Base-by-base conservation (phyloP, 2,888 invertebrate species). In the Digitonthophagus gazella region DNA sequence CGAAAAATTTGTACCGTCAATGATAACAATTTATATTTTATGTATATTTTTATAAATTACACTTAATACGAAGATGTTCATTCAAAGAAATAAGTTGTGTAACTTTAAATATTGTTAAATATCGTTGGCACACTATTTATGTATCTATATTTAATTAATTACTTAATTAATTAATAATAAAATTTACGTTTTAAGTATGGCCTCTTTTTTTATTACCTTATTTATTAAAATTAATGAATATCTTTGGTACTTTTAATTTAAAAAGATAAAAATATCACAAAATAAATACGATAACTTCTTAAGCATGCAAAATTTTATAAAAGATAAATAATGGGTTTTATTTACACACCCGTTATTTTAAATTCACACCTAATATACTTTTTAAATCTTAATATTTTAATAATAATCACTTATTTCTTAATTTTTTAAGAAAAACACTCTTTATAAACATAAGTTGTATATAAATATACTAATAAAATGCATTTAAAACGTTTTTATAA, bases 101-200 rank as follows among this genome's bases (percentile, higher is more conserved):
- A 44, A 44, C 28, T 44, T 44, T 44, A 44, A 44, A 44, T 44
- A 44, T 44, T 44, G 11, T 44, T 44, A 44, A n/a, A 55, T 65
- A 15, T 15, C 54, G 16, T 66, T 67, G 67, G 67, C 67, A 67
- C 67, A 28, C 16, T 67, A 28, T n/a, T 66, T 44, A 44, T 44
- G 28, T 44, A 64, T 18, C 15, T 22, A 65, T 54, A n/a, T n/a
- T n/a, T n/a, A n/a, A n/a, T n/a, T n/a, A n/a, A n/a, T n/a, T n/a
- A n/a, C n/a, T n/a, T n/a, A n/a, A n/a, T n/a, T n/a, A n/a, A n/a
- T n/a, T n/a, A 58, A 66, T 66, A 61, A 61, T 61, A 61, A 67
- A 58, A 67, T 67, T 66, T 67, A 67, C 67, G 66, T 67, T 67
- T 67, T 67, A 67, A 67, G 67, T 67, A 67, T 44, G 44, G 15